phyloP scores from a whole-genome alignment of 2,113 vertebrate species.

The Potamarius usumacintae region DNA sequence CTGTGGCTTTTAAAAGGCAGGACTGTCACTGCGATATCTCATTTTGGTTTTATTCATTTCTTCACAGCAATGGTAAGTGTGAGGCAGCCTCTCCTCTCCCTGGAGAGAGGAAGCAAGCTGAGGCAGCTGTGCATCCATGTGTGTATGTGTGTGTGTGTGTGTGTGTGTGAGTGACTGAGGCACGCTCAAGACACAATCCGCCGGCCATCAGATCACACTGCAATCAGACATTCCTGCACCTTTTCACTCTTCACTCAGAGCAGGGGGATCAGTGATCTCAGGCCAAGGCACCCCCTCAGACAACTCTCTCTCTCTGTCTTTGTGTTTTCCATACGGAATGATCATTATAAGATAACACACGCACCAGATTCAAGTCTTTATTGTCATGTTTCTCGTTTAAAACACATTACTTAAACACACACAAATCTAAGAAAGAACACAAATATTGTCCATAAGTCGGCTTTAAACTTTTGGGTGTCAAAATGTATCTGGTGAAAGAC shows the following conservation, averaged over 20 bases:
- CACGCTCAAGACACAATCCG: slow-evolving; percentile 47
- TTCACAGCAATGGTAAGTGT: slow-evolving; percentile 73
- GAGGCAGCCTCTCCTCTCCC: slow-evolving; percentile 71
- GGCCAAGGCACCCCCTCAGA: slow-evolving; percentile 17
- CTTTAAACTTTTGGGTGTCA: slow-evolving; percentile 5
- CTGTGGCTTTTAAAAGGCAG: slow-evolving; percentile 70
- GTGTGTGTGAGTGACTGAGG: slow-evolving; percentile 6
- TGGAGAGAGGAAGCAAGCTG: slow-evolving; percentile 46
- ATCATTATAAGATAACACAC: slow-evolving; percentile 1
- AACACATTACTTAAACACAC: background rate
- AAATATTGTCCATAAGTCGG: background rate
- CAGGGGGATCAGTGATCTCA: slow-evolving; percentile 37
- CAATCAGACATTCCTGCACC: slow-evolving; percentile 56
- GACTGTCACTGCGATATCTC: slow-evolving; percentile 75
- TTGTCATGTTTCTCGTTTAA: background rate
- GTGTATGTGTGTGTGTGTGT: slow-evolving; percentile 50
- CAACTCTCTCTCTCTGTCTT: background rate
- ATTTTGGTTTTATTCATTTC: slow-evolving; percentile 76
- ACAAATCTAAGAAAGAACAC: background rate
- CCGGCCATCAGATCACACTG: slow-evolving; percentile 53
- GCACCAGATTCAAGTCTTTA: background rate
- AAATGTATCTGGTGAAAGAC: slow-evolving; percentile 11
- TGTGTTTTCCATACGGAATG: slow-evolving; percentile 13
- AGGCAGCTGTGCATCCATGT: slow-evolving; percentile 53
- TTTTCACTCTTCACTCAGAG: slow-evolving; percentile 51